phyloP scores from a whole-genome alignment of 1,140 invertebrate species.

The Meloidogyne hapla region DNA sequence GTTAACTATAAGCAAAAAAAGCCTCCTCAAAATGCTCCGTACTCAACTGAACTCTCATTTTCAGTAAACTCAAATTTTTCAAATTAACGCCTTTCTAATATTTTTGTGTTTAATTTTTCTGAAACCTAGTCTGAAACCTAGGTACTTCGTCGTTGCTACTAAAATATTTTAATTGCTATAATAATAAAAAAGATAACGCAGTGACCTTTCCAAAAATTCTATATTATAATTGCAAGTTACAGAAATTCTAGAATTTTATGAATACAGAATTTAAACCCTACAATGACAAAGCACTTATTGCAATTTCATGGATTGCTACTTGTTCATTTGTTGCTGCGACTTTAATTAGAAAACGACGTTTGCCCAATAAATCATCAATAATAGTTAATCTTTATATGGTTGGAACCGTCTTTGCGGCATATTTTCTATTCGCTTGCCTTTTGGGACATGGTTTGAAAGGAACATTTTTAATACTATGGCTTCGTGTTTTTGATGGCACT shows the following conservation, averaged over 20 bases:
- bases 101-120: too few species aligned
- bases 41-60: too few species aligned
- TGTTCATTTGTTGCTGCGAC: background rate
- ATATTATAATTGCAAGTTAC: background rate
- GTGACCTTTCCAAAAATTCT: too few species aligned
- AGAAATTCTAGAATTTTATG: background rate
- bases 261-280: background rate
- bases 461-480: slow-evolving; percentile 8
- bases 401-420: background rate
- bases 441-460: background rate
- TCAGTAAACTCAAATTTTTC: too few species aligned
- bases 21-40: too few species aligned
- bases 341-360: background rate
- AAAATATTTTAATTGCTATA: too few species aligned
- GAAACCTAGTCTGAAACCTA: too few species aligned
- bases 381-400: slow-evolving; percentile 13
- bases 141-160: too few species aligned
- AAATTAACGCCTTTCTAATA: too few species aligned
- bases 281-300: slow-evolving; percentile 14
- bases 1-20: too few species aligned
- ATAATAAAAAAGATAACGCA: too few species aligned
- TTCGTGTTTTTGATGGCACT: slow-evolving; percentile 37
- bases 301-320: slow-evolving; percentile 19
- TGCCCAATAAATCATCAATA: background rate
- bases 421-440: slow-evolving; percentile 18